Evolutionary conservation across 2,888 invertebrate genomes (phyloP).

Genomic region (Paralinhomoeus sp.): DNA sequence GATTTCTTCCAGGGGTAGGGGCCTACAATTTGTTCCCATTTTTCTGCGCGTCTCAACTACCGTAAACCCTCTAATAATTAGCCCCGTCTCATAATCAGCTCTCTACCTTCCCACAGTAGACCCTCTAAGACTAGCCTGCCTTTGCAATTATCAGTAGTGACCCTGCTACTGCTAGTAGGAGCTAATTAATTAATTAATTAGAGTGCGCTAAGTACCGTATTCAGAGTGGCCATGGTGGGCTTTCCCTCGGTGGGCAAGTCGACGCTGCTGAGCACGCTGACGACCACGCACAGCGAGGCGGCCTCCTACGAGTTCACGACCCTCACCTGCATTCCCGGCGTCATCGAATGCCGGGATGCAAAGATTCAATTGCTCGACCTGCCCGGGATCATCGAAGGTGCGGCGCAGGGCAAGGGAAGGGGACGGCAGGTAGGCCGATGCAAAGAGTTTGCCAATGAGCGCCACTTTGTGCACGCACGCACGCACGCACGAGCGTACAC

Average conservation of each 20-base stretch:
- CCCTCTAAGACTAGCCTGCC: too few species aligned
- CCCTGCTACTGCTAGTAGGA: too few species aligned
- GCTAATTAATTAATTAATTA: neutral
- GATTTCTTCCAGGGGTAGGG: too few species aligned
- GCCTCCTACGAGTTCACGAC: conserved; percentile 98
- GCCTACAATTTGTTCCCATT: too few species aligned
- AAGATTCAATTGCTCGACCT: conserved; percentile 92
- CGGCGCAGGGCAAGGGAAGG: conserved; percentile 45
- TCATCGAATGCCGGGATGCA: conserved; percentile 65
- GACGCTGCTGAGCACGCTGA: conserved; percentile 74
- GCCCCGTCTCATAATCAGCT: too few species aligned
- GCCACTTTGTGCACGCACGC: too few species aligned
- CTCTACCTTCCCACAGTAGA: too few species aligned
- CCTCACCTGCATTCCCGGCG: conserved; percentile 92
- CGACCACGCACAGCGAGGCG: conserved; percentile 83
- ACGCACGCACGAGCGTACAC: too few species aligned
- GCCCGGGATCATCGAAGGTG: conserved; percentile 98
- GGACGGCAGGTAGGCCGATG: conserved; percentile 2
- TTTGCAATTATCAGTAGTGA: too few species aligned
- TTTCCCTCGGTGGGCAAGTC: conserved; percentile 98
- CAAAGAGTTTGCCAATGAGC: too few species aligned
- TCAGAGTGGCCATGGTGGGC: conserved; percentile 66
- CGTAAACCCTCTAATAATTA: too few species aligned
- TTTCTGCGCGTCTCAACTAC: too few species aligned
- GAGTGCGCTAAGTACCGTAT: neutral